Conservation (phyloP, 2,113 vertebrate species). For the Tyto alba region DNA sequence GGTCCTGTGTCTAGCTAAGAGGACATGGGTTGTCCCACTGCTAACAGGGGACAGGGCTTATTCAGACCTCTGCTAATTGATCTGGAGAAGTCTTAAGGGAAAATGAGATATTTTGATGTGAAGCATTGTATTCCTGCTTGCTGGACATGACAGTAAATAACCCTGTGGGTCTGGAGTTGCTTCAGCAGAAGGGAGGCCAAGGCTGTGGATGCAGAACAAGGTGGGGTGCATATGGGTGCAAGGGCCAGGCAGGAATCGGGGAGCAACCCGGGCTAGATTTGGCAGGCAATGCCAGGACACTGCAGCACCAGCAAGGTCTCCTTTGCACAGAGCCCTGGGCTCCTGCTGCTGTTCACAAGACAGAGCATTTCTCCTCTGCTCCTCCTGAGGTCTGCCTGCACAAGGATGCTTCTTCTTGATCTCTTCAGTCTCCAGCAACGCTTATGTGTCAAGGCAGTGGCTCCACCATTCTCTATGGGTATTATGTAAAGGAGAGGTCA, state of each 20-base stretch:
- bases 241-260: not conserved
- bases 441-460: not conserved
- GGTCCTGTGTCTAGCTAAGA: not conserved
- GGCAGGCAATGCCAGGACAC: not conserved
- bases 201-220: not conserved
- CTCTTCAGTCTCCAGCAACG: not conserved
- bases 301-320: not conserved
- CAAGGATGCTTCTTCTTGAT: not conserved
- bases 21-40: rapidly evolving
- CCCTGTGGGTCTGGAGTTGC: not conserved
- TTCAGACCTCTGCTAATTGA: not conserved
- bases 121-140: not conserved
- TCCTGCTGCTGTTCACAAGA: not conserved
- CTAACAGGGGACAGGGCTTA: rapidly evolving
- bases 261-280: not conserved
- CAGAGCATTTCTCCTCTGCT: not conserved
- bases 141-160: not conserved
- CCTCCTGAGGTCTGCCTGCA: not conserved
- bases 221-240: not conserved
- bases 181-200: not conserved
- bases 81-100: not conserved
- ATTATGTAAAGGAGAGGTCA: not conserved
- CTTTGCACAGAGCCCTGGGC: not conserved
- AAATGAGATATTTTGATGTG: not conserved
- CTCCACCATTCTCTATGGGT: not conserved